phyloP scores from a whole-genome alignment of 1,140 invertebrate genomes.

The Asbolus verrucosus region DNA sequence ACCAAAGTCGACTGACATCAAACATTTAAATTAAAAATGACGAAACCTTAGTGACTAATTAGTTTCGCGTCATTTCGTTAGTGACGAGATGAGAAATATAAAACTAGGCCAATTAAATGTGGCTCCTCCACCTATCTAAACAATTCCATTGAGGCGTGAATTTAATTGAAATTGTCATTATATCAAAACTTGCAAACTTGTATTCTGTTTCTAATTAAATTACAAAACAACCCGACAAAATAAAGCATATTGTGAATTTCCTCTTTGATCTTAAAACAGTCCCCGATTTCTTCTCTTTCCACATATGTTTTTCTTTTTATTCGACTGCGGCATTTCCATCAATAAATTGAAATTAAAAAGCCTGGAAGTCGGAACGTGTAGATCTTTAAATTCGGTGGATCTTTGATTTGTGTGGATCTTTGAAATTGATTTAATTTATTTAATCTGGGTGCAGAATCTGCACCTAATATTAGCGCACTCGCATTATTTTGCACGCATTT shows the following conservation, averaged over 20 bases:
- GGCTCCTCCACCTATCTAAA: not conserved
- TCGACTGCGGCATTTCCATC: no score
- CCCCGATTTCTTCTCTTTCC: no score
- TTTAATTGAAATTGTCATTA: conserved; percentile 30
- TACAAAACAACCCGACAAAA: conserved; percentile 12
- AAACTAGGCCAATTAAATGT: conserved; percentile 27
- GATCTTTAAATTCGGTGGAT: no score
- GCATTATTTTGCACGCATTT: no score
- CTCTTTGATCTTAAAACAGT: conserved; percentile 2
- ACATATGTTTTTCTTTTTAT: no score
- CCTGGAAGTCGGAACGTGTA: no score
- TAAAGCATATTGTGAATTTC: not conserved
- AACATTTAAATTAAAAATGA: not conserved
- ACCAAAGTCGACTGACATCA: no score
- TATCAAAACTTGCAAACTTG: conserved; percentile 6
- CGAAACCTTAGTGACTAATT: not conserved
- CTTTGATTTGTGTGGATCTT: no score
- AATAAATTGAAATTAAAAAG: no score
- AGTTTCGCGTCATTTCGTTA: not conserved
- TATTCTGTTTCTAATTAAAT: conserved; percentile 28
- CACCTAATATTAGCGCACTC: no score
- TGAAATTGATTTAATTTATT: no score
- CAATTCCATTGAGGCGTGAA: not conserved
- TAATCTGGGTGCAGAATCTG: no score
- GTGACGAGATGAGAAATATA: not conserved